Percentiles rank a stretch among this genome's conserved stretches.
These are phyloP conservation scores for Ephydatia muelleri DNA, from an alignment of 37 sponge, comb jelly and placozoan genomes.

Conservation along the genomic window DNA sequence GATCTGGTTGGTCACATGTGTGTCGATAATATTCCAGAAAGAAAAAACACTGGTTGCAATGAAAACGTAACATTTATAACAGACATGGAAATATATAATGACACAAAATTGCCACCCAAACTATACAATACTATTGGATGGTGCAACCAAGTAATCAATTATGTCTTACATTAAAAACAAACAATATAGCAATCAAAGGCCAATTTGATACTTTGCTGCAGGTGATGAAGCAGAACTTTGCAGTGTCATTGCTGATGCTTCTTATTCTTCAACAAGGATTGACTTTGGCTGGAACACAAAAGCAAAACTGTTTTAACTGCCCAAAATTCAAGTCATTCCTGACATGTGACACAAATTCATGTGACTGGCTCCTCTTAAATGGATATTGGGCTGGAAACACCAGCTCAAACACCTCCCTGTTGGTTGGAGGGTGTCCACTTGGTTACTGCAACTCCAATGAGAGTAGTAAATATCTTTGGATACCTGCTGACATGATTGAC, in stretches of 20 bases:
- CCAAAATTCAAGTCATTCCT: background rate
- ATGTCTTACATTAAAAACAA: too few species aligned
- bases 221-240: background rate
- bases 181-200: too few species aligned
- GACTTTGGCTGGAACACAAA: background rate
- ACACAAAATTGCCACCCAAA: too few species aligned
- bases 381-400: conserved; percentile 36
- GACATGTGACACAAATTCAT: background rate
- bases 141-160: too few species aligned
- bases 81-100: too few species aligned
- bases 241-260: background rate
- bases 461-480: background rate
- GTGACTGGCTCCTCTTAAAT: background rate
- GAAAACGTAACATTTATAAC: too few species aligned
- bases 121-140: too few species aligned
- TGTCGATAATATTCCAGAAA: too few species aligned
- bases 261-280: background rate
- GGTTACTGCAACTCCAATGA: conserved; percentile 15
- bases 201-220: background rate
- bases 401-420: background rate
- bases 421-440: conserved; percentile 10
- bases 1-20: too few species aligned
- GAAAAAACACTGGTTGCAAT: too few species aligned
- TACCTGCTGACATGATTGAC: background rate
- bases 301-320: background rate